These are phyloP conservation scores for Scaptomyza flava DNA, from an alignment of 2,888 invertebrate genomes.

Conservation along the genomic window DNA sequence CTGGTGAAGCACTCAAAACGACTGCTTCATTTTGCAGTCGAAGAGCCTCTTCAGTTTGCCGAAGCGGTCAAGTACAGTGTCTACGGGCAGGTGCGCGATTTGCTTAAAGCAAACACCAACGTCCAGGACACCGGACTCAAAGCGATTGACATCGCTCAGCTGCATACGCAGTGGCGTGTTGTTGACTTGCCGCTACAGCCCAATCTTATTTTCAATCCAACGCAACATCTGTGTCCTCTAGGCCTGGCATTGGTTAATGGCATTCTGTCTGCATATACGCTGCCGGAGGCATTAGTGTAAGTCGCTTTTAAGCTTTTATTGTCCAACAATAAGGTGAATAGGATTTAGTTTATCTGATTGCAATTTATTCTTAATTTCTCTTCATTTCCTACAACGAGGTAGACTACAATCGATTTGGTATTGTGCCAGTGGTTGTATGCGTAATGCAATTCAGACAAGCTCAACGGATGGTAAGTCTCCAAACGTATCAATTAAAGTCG, in stretches of 20 bases:
- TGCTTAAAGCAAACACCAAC: slow-evolving; percentile 40
- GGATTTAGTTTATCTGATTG: background rate
- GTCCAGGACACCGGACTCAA: slow-evolving; percentile 38
- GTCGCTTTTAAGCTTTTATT: slow-evolving; percentile 19
- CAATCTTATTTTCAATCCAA: slow-evolving; percentile 65
- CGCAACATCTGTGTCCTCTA: slow-evolving; percentile 47
- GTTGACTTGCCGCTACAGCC: slow-evolving; percentile 71
- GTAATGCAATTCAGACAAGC: slow-evolving; percentile 75
- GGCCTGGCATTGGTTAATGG: slow-evolving; percentile 75
- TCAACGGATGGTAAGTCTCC: slow-evolving; percentile 69
- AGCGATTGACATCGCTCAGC: slow-evolving; percentile 74
- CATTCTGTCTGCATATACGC: slow-evolving; percentile 76
- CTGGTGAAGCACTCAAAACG: slow-evolving; percentile 47
- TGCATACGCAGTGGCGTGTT: slow-evolving; percentile 78
- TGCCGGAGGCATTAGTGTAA: slow-evolving; percentile 75
- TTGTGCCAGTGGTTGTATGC: slow-evolving; percentile 78
- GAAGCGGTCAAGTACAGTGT: slow-evolving; percentile 76
- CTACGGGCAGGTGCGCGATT: slow-evolving; percentile 68
- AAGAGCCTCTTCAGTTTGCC: slow-evolving; percentile 78
- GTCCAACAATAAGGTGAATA: background rate
- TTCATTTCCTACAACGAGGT: background rate
- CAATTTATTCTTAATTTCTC: background rate
- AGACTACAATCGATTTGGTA: slow-evolving; percentile 84
- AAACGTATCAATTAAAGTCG: background rate
- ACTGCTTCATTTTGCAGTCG: slow-evolving; percentile 69